Evolutionary conservation across 2,888 invertebrate species (phyloP).

Genomic region (Ectemnius continuus): DNA sequence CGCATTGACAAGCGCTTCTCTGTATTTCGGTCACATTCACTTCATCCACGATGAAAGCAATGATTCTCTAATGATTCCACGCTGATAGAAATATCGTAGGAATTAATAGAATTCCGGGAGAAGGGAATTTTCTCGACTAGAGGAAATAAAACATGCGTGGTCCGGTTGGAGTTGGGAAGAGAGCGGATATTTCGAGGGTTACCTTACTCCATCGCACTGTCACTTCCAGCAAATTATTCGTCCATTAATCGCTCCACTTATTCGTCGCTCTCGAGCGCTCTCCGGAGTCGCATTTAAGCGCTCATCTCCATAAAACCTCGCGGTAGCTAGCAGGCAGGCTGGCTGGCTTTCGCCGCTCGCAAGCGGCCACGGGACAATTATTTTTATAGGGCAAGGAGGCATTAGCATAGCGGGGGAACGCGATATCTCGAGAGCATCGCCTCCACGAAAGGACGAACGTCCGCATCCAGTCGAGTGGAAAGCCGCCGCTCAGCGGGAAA

Average conservation of each 20-base stretch:
- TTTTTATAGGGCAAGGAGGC: slow-evolving; percentile 19
- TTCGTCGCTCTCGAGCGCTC: slow-evolving; percentile 9
- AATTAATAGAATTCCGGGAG: no score
- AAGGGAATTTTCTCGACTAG: no score
- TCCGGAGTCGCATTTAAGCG: slow-evolving; percentile 30
- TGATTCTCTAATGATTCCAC: no score
- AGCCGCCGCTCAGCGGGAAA: not conserved
- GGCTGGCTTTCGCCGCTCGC: slow-evolving; percentile 8
- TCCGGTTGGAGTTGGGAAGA: not conserved
- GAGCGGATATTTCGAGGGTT: slow-evolving; percentile 33
- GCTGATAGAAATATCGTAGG: no score
- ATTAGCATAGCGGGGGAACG: slow-evolving; percentile 1
- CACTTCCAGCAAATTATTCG: slow-evolving; percentile 27
- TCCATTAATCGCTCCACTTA: slow-evolving; percentile 36
- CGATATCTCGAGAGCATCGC: not conserved
- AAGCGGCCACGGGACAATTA: slow-evolving; percentile 23
- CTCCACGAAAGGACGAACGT: slow-evolving; percentile 10
- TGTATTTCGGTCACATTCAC: no score
- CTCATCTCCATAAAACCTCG: slow-evolving; percentile 28
- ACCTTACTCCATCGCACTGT: slow-evolving; percentile 33
- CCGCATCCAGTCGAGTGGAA: not conserved
- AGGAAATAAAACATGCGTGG: no score
- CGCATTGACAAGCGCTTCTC: no score
- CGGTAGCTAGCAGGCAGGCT: not conserved
- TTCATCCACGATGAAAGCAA: no score